Conservation (phyloP, 2,888 invertebrate species). For the Drosophila crucigera region DNA sequence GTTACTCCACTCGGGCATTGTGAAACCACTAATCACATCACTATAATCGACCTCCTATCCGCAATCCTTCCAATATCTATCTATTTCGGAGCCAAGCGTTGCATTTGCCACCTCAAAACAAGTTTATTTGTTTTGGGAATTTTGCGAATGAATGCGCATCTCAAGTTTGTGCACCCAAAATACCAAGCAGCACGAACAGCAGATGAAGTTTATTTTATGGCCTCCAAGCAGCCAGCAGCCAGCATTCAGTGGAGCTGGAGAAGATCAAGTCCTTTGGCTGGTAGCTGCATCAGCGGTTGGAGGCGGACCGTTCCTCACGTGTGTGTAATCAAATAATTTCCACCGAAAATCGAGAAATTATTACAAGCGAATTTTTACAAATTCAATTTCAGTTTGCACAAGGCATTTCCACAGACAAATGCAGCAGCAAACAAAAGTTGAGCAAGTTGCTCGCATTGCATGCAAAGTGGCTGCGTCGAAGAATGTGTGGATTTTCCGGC, state of each 20-base stretch:
- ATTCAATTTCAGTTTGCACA: constrained; percentile 71
- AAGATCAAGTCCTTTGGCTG: constrained; percentile 44
- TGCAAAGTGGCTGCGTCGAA: constrained; percentile 75
- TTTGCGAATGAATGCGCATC: constrained; percentile 68
- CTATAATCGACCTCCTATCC: constrained; percentile 13
- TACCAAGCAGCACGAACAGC: constrained; percentile 49
- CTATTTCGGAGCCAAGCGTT: not conserved
- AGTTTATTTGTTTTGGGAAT: constrained; percentile 80
- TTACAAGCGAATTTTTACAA: constrained; percentile 78
- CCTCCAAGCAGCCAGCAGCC: constrained; percentile 33
- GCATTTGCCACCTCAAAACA: constrained; percentile 43
- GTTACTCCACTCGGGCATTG: not conserved
- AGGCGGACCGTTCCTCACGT: constrained; percentile 65
- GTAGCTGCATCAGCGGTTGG: constrained; percentile 45
- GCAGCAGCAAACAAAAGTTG: constrained; percentile 13
- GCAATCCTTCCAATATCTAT: not conserved
- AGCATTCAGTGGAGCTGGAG: constrained; percentile 9
- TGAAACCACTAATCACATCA: constrained; percentile 41
- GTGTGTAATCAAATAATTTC: constrained; percentile 84
- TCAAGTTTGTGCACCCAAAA: constrained; percentile 25
- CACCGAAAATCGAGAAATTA: constrained; percentile 83
- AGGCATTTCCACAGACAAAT: constrained; percentile 23
- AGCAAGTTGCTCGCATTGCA: constrained; percentile 67
- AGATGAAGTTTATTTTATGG: constrained; percentile 82
- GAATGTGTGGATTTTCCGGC: constrained; percentile 80